A percentile compares a stretch with the other conserved stretches of the same genome.
Conservation (phyloP, 30 jellyfish, hydroid and myxozoan genomes). For the Pelagia noctiluca region DNA sequence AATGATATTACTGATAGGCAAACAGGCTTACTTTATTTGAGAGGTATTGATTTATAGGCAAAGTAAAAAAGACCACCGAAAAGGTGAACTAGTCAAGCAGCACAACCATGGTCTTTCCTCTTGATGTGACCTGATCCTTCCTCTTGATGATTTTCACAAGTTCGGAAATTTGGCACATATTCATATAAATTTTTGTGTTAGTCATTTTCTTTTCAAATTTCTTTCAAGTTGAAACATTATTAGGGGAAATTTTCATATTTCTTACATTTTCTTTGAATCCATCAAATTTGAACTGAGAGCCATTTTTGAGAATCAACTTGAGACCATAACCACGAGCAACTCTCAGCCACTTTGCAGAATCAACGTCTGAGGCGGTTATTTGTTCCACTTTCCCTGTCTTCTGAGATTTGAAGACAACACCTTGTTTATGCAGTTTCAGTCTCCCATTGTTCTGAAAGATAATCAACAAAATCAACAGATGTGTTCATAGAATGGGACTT, state of each 20-base stretch:
- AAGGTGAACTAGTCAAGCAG: no score
- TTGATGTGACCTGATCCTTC: background rate
- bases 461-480: no score
- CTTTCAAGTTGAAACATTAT: no score
- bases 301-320: constrained; percentile 72
- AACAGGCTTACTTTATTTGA: background rate
- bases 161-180: no score
- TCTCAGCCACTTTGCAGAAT: constrained; percentile 84
- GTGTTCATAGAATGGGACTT: no score
- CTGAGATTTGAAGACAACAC: constrained; percentile 85
- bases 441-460: constrained; percentile 83
- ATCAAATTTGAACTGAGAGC: constrained; percentile 83
- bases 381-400: constrained; percentile 96
- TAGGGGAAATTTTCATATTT: no score
- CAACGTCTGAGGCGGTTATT: constrained; percentile 84
- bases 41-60: no score
- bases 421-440: constrained; percentile 83
- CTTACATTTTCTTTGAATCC: constrained; percentile 91
- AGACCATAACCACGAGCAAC: constrained; percentile 96
- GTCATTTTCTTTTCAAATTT: no score
- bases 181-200: no score
- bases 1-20: background rate
- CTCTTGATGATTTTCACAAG: no score
- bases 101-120: no score
- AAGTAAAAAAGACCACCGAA: no score